Base-by-base conservation (phyloP, 1,140 invertebrate species). In the Diorhabda sublineata region DNA sequence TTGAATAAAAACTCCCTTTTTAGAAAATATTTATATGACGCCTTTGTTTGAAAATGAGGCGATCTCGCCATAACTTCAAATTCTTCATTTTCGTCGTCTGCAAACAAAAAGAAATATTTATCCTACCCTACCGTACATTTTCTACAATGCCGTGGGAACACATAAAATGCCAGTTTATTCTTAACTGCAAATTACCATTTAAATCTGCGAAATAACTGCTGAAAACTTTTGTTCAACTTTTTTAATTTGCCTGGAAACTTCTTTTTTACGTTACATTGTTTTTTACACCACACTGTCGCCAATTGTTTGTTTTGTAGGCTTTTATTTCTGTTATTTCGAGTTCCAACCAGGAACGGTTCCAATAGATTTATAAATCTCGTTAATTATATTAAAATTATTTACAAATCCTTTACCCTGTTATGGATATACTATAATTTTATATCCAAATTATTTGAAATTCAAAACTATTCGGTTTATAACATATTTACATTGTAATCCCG, bases 131-230 rank as follows among this genome's bases (percentile, higher is more conserved):
- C 6, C 47, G 47, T 52, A 52, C 47, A 52, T 52, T 6, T 26
- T 42, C 8, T 42, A 60, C 58, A 60, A 60, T 60, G 58, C 58
- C 58, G 58, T 60, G 58, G 58, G 58, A 60, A 60, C n/a, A 42
- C 58, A 42, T 60, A 60, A 60, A 60, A 9, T 6, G 58, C 5
- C 58, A 42, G 8, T 60, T 42, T 60, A 42, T 60, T 42, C 58
- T 60, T 60, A 60, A 60, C 58, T 60, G 58, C 58, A 60, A 60
- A 60, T 60, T 60, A 60, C 58, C 58, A 60, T 60, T 60, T 60
- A 60, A 60, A 60, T 60, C 42, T 60, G 26, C 58, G 58, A 42
- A 42, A 60, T 60, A 26, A 42, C 58, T 60, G 58, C 58, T 60
- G 3, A 42, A 60, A 60, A 60, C 58, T 60, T 60, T 60, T 60